Conservation (phyloP, 2,797 vertebrate species). For the Acrossocheilus wenchowensis region DNA sequence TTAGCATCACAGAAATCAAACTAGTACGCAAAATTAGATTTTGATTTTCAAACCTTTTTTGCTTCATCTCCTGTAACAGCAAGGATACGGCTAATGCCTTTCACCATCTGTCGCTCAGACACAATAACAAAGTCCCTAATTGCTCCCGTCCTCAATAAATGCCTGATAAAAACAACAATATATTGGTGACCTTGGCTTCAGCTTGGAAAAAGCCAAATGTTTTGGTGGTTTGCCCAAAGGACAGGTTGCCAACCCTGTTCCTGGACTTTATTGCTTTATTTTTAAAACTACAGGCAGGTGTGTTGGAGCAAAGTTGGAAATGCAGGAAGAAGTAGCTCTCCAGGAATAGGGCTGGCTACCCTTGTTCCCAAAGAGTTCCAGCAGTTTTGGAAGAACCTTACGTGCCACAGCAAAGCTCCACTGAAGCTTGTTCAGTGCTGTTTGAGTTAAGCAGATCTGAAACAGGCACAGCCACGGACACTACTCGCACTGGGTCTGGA, state of each 20-base stretch:
- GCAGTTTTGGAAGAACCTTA: constrained; percentile 71
- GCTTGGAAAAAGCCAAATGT: not conserved
- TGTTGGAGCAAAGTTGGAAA: not conserved
- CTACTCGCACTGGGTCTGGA: constrained; percentile 91
- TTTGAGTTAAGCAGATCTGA: constrained; percentile 72
- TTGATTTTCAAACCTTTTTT: constrained; percentile 72
- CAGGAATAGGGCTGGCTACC: not conserved
- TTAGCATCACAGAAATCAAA: not conserved
- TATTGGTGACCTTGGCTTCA: not conserved
- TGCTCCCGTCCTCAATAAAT: constrained; percentile 84
- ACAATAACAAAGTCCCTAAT: constrained; percentile 84
- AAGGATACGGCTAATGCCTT: constrained; percentile 86
- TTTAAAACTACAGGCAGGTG: not conserved
- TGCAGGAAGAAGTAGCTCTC: not conserved
- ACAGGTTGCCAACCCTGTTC: not conserved
- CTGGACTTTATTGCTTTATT: not conserved
- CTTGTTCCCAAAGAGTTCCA: not conserved
- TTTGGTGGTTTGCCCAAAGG: not conserved
- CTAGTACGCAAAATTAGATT: not conserved
- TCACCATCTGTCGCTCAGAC: constrained; percentile 84
- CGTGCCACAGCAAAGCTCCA: constrained; percentile 98
- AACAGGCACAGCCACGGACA: constrained; percentile 83
- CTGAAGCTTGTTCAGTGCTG: constrained; percentile 76
- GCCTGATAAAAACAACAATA: constrained; percentile 72
- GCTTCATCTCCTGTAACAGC: constrained; percentile 86